Evolutionary conservation across 2,113 vertebrate species (phyloP).

Genomic region (Scomber scombrus): DNA sequence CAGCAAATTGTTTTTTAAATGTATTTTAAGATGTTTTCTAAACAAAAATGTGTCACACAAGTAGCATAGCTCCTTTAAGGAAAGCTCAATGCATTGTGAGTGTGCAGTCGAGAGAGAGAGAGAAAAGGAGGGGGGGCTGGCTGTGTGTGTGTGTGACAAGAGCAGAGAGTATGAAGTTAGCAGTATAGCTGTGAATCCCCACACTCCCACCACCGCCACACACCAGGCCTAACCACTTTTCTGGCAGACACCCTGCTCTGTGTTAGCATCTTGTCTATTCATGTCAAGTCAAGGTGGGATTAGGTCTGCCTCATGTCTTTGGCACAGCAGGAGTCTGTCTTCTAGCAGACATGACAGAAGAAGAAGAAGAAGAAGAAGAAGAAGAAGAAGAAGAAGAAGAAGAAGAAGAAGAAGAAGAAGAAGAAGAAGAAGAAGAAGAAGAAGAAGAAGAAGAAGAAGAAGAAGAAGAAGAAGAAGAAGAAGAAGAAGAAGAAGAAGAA

Average conservation of each 20-base stretch:
- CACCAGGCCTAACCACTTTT: no score
- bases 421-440: background rate
- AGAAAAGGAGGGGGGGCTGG: no score
- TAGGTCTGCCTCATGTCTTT: slow-evolving; percentile 53
- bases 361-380: background rate
- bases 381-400: background rate
- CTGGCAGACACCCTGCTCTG: background rate
- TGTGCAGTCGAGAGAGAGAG: no score
- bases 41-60: no score
- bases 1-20: no score
- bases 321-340: slow-evolving; percentile 44
- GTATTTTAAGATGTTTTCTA: no score
- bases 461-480: slow-evolving; percentile 4
- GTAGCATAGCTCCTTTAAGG: no score
- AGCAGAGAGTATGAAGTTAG: no score
- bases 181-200: no score
- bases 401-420: slow-evolving; percentile 24
- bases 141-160: no score
- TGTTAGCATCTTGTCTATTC: slow-evolving; percentile 61
- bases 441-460: background rate
- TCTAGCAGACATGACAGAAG: slow-evolving; percentile 26
- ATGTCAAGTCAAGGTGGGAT: slow-evolving; percentile 56
- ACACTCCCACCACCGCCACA: no score
- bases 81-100: no score
- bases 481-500: background rate